A percentile compares a stretch with the other conserved stretches of the same genome.
Evolutionary conservation across 2,797 vertebrate species (phyloP).

Genomic region (Sebastes itinus): DNA sequence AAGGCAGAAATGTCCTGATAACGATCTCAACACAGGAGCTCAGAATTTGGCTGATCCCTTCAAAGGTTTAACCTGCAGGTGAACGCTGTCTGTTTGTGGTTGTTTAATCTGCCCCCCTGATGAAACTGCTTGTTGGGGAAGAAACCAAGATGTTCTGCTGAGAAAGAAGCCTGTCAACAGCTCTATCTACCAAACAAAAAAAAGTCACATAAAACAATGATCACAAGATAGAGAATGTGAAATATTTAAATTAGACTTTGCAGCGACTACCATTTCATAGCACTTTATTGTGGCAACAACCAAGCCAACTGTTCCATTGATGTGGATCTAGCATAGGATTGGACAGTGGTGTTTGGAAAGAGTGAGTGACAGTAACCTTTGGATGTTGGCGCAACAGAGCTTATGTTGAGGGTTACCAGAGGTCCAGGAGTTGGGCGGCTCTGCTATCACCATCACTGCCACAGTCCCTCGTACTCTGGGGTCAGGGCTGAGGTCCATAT

Average conservation of each 20-base stretch:
- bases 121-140: not conserved
- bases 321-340: slow-evolving; percentile 1
- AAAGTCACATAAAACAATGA: not conserved
- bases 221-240: not conserved
- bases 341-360: not conserved
- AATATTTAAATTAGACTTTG: not conserved
- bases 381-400: slow-evolving; percentile 21
- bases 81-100: slow-evolving; percentile 2
- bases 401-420: slow-evolving; percentile 31
- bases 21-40: slow-evolving; percentile 23
- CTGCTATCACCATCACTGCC: slow-evolving; percentile 26
- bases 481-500: slow-evolving; percentile 60
- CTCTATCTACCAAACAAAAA: not conserved
- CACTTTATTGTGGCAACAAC: not conserved
- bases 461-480: slow-evolving; percentile 5
- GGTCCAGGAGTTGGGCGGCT: slow-evolving; percentile 34
- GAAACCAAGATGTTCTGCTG: not conserved
- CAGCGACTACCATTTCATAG: not conserved
- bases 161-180: not conserved
- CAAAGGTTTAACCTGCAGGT: slow-evolving; percentile 31
- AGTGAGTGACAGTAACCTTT: slow-evolving; percentile 38
- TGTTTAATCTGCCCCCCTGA: slow-evolving; percentile 18
- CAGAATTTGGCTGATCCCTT: slow-evolving; percentile 28
- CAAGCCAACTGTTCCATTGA: slow-evolving; percentile 1
- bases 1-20: slow-evolving; percentile 16